These are phyloP conservation scores for Stegostoma tigrinum DNA, from an alignment of 2,113 vertebrate genomes.

Conservation along the genomic window DNA sequence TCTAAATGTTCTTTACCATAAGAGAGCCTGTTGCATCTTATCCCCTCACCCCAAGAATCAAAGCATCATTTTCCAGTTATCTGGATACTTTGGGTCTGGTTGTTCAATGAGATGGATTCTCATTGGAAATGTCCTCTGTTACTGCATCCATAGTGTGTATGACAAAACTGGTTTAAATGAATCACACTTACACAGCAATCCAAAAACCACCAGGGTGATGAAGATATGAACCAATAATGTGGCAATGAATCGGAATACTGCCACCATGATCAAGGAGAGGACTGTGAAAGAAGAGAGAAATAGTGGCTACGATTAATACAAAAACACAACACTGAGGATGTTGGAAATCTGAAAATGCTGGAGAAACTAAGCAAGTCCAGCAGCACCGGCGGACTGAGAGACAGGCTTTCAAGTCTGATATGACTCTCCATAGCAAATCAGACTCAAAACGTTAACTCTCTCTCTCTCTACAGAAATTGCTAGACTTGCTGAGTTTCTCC, in stretches of 20 bases:
- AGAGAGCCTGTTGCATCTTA: background rate
- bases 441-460: too few relatives aligned
- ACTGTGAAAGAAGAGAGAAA: conserved; percentile 50
- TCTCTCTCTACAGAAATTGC: too few relatives aligned
- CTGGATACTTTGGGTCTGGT: background rate
- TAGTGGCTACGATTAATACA: background rate
- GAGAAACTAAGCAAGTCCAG: too few relatives aligned
- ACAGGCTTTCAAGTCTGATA: too few relatives aligned
- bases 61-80: background rate
- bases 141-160: background rate
- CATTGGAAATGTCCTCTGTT: background rate
- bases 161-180: background rate
- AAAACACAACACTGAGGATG: too few relatives aligned
- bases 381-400: too few relatives aligned
- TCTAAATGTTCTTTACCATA: background rate
- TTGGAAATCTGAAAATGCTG: too few relatives aligned
- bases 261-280: conserved; percentile 53
- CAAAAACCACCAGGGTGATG: conserved; percentile 57
- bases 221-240: conserved; percentile 57
- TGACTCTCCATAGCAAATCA: too few relatives aligned
- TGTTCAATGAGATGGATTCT: background rate
- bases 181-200: conserved; percentile 61
- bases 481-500: too few relatives aligned
- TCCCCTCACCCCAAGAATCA: background rate
- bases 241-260: conserved; percentile 58